Conservation (phyloP, 2,113 vertebrate genomes). For the Peromyscus maniculatus region DNA sequence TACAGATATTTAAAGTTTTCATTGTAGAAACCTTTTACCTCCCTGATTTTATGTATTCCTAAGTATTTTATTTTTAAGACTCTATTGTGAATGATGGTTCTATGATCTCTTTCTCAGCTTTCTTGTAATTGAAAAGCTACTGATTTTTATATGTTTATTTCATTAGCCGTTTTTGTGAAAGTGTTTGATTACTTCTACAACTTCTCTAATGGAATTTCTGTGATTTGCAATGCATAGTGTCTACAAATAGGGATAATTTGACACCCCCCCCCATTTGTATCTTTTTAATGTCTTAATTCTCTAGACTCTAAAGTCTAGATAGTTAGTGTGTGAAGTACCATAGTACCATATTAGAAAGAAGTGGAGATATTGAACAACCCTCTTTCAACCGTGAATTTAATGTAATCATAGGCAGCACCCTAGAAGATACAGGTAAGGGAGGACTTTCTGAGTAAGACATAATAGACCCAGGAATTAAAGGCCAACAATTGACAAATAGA, state of each 20-base stretch:
- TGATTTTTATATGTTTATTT: background rate
- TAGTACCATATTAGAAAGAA: background rate
- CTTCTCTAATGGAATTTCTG: background rate
- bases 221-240: background rate
- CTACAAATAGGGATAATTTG: background rate
- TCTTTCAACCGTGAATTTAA: background rate
- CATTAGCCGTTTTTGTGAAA: background rate
- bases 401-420: background rate
- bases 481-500: background rate
- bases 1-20: background rate
- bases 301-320: background rate
- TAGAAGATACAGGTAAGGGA: background rate
- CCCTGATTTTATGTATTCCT: background rate
- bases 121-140: background rate
- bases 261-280: background rate
- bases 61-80: background rate
- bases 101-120: background rate
- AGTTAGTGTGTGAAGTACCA: no score
- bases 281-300: background rate
- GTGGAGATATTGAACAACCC: background rate
- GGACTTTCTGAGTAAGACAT: background rate
- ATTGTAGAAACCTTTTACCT: background rate
- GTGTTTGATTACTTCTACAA: background rate
- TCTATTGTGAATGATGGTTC: background rate
- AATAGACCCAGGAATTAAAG: background rate